Percentiles rank a stretch among this genome's conserved stretches.
Conservation (phyloP, 1,140 invertebrate species). For the Apis dorsata region DNA sequence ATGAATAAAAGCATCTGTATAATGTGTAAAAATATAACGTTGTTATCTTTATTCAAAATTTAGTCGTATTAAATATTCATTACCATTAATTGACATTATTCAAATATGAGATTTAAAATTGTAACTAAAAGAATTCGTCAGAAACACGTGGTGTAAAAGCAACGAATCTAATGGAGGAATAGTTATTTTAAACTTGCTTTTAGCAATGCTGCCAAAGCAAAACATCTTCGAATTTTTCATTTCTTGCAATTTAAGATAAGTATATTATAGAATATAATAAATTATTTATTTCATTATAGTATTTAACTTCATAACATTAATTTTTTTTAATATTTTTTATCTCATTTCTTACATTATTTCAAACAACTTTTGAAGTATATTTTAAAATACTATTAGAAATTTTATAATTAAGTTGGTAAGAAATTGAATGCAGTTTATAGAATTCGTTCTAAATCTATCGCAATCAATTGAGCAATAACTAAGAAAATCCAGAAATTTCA, state of each 20-base stretch:
- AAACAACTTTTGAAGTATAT: not conserved
- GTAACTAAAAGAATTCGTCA: not conserved
- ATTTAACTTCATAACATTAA: not conserved
- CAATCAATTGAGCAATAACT: conserved; percentile 9
- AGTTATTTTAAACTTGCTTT: conserved; percentile 47
- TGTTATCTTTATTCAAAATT: not conserved
- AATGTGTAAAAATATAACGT: conserved; percentile 26
- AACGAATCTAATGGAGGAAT: conserved; percentile 24
- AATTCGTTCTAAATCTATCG: conserved; percentile 9
- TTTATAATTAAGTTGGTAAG: conserved; percentile 35
- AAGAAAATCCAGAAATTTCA: conserved; percentile 35
- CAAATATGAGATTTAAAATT: not conserved
- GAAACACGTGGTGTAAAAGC: conserved; percentile 14
- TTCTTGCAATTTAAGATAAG: too few relatives aligned
- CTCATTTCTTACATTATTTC: not conserved
- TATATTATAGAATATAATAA: not conserved
- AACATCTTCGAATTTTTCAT: not conserved
- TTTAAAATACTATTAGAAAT: conserved; percentile 3
- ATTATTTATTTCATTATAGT: not conserved
- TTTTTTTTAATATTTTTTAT: not conserved
- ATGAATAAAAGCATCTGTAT: conserved; percentile 64
- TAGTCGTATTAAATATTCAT: not conserved
- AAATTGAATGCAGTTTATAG: not conserved
- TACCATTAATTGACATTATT: not conserved
- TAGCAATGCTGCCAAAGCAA: conserved; percentile 30